phyloP scores from a whole-genome alignment of 2,797 vertebrate genomes.

The Iguana delicatissima region DNA sequence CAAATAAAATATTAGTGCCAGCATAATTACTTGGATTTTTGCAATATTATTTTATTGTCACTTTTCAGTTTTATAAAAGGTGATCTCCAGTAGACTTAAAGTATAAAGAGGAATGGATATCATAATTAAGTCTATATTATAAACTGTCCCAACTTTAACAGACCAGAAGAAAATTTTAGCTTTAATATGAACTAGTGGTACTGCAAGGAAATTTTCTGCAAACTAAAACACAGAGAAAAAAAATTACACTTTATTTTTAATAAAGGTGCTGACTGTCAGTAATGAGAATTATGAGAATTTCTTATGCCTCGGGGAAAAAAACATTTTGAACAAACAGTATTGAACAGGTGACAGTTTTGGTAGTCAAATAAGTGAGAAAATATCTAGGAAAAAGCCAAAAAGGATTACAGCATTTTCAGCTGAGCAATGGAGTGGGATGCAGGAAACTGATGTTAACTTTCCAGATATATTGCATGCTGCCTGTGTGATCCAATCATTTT shows the following conservation, averaged over 20 bases:
- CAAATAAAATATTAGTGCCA: neutral
- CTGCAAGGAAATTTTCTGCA: neutral
- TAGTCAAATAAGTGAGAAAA: neutral
- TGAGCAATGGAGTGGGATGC: neutral
- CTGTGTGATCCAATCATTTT: neutral
- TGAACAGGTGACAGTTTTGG: neutral
- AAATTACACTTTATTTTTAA: conserved; percentile 7
- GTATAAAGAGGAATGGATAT: conserved; percentile 11
- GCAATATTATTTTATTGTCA: neutral
- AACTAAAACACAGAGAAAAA: neutral
- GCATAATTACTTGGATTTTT: neutral
- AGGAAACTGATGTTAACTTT: neutral
- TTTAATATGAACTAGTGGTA: neutral
- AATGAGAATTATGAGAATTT: neutral
- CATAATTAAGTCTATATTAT: neutral
- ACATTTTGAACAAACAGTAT: neutral
- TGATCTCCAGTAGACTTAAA: neutral
- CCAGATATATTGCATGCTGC: neutral
- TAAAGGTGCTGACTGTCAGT: neutral
- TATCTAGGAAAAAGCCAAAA: conserved; percentile 22
- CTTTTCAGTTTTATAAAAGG: neutral
- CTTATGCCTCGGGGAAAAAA: neutral
- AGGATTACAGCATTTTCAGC: neutral
- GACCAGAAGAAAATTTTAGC: conserved; percentile 25
- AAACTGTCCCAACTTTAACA: neutral